Base-by-base conservation (phyloP, 2,113 vertebrate species). In the Syngnathus floridae region DNA sequence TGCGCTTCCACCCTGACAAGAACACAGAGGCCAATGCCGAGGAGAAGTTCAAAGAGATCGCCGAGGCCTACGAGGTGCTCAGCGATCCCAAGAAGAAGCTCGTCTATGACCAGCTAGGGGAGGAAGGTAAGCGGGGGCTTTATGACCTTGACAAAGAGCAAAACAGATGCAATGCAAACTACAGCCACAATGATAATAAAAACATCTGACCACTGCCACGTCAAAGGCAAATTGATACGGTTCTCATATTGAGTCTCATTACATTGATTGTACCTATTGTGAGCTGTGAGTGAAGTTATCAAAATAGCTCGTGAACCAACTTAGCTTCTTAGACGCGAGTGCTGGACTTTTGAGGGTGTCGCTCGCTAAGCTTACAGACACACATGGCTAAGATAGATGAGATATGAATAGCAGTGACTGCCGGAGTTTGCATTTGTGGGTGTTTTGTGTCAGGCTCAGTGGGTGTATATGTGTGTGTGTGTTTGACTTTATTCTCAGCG, bases 41-140 rank as follows among this genome's bases (percentile, higher is more conserved):
- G 83, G 97, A 98, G 79, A 96, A 94, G 85, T 99, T 99, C 87
- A 99, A 99, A 86, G 96, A 99, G 83, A 95, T 99, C 0, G 96
- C 96, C 0, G 96, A 98, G 82, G 96, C 97, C 80, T 98, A 98
- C 0, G 96, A 98, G 0, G 96, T 99, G n/a, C 92, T 99, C 74
- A 97, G 96, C 1, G 96, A 98, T 87, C 95, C 95, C 76, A 98
- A 98, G 89, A 99, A 99, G 81, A 91, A 95, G 80, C 91, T 91
- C 0, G 90, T 98, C 61, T 99, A 97, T 0, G 96, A 99, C 86
- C 95, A 98, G 75, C 96, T 97, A 0, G 97, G 96, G 67, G 97
- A 99, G 78, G 97, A 99, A 93, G 97, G 97, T 98, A 91, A 43
- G 52, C 21, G 10, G 26, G 6, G 11, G 13, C n/a, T 2, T 16